Evolutionary conservation across 2,888 invertebrate species (phyloP), one percentile per base, ranked within the genome.

Genomic region (Toxonevra muliebris): DNA sequence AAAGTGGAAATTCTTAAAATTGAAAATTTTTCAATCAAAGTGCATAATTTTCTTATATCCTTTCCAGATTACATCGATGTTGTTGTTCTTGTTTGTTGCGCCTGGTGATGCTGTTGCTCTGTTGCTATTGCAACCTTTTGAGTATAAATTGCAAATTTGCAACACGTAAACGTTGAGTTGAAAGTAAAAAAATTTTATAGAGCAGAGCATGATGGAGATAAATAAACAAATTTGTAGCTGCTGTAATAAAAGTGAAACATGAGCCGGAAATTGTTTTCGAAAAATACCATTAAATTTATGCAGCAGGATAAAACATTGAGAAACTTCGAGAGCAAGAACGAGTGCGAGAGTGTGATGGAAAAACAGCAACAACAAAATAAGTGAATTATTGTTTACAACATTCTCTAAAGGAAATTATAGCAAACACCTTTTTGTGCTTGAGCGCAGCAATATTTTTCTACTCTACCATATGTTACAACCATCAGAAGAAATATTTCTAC

Each of bases 211-310:
- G 48, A 30, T 30, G 30, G 30, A 30, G 30, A 30, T 30, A 30
- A 19, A 54, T 54, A 54, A 54, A 54, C 54, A 54, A 54, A 54
- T 54, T 54, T 54, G 54, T 54, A 17, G 15, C 17, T 54, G 17
- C 17, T 54, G 17, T 20, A 54, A n/a, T 17, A 13, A 20, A n/a
- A 17, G 17, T 17, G 3, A 20, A 13, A 19, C 54, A 48, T 48
- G 17, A 17, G 17, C 17, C 72, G 72, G 72, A 72, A 70, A 70
- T 72, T 72, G 63, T 70, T 70, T 72, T 70, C 64, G 50, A 67
- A 66, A 67, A 70, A 69, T 68, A 68, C 68, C 66, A 69, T 65
- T 61, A 65, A 68, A 61, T 61, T 57, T 45, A 43, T 52, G 48
- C 59, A 52, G 42, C 2, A n/a, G 41, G 42, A 58, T 15, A 48